Evolutionary conservation across 2,888 invertebrate genomes (phyloP).

Genomic region (Perizoma affinitatum): DNA sequence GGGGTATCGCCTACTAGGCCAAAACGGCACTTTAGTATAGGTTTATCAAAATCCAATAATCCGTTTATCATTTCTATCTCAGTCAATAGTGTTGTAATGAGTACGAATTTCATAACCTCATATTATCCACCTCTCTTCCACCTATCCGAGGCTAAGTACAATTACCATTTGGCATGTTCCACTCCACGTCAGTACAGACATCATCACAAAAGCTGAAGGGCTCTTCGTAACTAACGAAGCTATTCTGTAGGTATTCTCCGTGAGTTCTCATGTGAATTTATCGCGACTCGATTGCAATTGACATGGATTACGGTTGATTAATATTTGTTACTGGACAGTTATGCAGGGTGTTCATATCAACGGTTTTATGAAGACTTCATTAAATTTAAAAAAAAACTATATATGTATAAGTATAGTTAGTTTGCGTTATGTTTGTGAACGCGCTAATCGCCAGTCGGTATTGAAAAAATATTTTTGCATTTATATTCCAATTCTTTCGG

Average conservation of each 20-base stretch:
- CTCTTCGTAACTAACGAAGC: conserved; percentile 80
- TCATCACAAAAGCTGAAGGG: conserved; percentile 69
- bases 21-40: too few relatives aligned
- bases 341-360: conserved; percentile 17
- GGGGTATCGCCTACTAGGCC: too few relatives aligned
- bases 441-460: too few relatives aligned
- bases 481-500: too few relatives aligned
- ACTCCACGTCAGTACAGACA: conserved; percentile 60
- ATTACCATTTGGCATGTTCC: conserved; percentile 48
- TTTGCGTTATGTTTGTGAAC: too few relatives aligned
- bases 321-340: conserved; percentile 22
- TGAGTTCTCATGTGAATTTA: conserved; percentile 67
- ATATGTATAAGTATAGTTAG: too few relatives aligned
- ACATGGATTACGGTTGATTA: conserved; percentile 34
- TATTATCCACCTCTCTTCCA: conserved; percentile 2
- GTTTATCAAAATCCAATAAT: too few relatives aligned
- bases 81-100: neutral
- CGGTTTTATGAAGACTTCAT: conserved; percentile 2
- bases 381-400: too few relatives aligned
- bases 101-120: conserved; percentile 5
- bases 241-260: conserved; percentile 72
- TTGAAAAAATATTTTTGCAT: too few relatives aligned
- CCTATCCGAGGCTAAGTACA: conserved; percentile 13
- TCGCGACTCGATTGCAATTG: conserved; percentile 41
- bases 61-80: too few relatives aligned